Evolutionary conservation across 2,888 invertebrate species (phyloP), one percentile per base, ranked within the genome.

Genomic region (Ischnus inquisitorius): DNA sequence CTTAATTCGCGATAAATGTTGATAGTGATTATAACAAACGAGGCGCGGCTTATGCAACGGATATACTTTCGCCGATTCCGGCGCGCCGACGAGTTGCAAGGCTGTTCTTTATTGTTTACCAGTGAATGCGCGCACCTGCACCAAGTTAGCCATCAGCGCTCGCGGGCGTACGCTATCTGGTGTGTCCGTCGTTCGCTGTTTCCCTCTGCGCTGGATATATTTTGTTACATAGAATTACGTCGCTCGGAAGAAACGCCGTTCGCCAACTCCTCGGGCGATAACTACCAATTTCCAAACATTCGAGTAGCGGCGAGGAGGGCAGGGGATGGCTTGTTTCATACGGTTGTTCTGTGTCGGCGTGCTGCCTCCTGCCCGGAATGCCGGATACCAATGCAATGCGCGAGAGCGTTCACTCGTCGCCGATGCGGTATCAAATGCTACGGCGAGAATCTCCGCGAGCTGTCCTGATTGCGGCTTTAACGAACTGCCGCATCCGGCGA

Each of bases 401-500:
- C 46, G 28, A 34, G 25, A 28, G 57, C 57, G 28, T 54, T 57
- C 22, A 46, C 62, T 46, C 62, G 74, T 46, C 62, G 74, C 25
- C 74, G 60, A 67, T 67, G 25, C 43, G 39, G 48, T 54, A 65
- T 34, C 34, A 60, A 62, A 6, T 69, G 43, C 68, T 62, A 39
- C 57, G 28, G 34, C 76, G 76, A 76, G 72, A 77, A 48, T 72
- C 62, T 69, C 43, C 16, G 48, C 16, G 34, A 67, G 54, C 67
- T 65, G 76, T 76, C 28, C 83, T 46, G 83, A 83, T 83, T 83
- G 83, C 51, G 83, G 83, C 83, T 83, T 34, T 72, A 83, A 83
- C 83, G 83, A 80, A 83, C 83, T 83, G 83, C 28, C 83, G 83
- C 83, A 83, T 80, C 83, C 80, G 83, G 83, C 77, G 79, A 80